Conservation (phyloP, 2,888 invertebrate species). For the Branchipolynoe longqiensis region DNA sequence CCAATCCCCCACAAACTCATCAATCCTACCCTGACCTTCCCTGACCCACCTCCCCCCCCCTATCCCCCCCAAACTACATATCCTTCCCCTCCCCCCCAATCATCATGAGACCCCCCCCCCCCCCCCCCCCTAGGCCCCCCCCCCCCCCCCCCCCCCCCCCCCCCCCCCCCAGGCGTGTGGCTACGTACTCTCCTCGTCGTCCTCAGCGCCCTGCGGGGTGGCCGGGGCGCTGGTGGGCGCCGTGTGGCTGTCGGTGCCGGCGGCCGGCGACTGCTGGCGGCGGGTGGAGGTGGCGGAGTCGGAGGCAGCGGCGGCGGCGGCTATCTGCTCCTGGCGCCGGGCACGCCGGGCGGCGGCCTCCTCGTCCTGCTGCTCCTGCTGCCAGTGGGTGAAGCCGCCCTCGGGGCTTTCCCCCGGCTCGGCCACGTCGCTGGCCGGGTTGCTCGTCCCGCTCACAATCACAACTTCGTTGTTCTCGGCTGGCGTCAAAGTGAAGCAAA, state of each 20-base stretch:
- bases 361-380: neutral
- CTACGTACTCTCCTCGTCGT: conserved; percentile 80
- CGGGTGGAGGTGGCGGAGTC: conserved; percentile 64
- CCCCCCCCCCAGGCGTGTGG: no score
- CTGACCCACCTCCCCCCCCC: no score
- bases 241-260: neutral
- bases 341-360: neutral
- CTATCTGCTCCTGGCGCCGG: neutral
- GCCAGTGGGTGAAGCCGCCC: conserved; percentile 65
- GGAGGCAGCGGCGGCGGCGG: no score
- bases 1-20: no score
- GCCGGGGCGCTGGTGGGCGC: neutral
- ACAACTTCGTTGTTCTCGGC: conserved; percentile 38
- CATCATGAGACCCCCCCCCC: no score
- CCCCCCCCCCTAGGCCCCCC: no score
- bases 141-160: no score
- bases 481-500: conserved; percentile 1
- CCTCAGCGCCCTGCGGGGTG: conserved; percentile 70
- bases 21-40: no score
- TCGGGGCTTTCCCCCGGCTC: conserved; percentile 55
- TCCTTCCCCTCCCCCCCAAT: no score
- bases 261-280: conserved; percentile 8
- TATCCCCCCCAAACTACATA: no score
- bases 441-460: conserved; percentile 52
- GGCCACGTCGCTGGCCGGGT: conserved; percentile 41